phyloP scores from a whole-genome alignment of 2,113 vertebrate genomes.

The Cochlearius cochlearius region DNA sequence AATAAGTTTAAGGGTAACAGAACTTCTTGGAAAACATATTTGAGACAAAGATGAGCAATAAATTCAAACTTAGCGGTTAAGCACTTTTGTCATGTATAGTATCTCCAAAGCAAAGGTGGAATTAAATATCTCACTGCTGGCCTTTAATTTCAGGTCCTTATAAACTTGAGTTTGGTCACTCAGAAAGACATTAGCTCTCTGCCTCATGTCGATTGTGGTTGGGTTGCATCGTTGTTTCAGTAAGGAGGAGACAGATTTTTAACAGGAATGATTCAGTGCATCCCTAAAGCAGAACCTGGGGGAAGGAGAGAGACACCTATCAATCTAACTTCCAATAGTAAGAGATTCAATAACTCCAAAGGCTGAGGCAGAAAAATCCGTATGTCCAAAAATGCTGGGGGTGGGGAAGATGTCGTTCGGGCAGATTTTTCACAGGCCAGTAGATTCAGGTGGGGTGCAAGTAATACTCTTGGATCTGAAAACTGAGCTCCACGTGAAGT shows the following conservation, averaged over 20 bases:
- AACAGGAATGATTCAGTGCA: background rate
- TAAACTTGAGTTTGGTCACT: background rate
- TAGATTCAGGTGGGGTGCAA: background rate
- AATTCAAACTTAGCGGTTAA: background rate
- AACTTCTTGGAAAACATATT: background rate
- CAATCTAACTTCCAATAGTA: background rate
- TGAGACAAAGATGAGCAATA: background rate
- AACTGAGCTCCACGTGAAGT: background rate
- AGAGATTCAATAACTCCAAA: background rate
- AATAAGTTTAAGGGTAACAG: background rate
- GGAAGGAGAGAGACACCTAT: background rate
- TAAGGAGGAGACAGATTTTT: background rate
- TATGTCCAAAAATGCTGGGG: background rate
- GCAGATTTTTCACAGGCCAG: background rate
- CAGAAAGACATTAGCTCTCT: background rate
- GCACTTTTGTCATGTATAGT: accelerated
- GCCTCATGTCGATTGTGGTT: background rate
- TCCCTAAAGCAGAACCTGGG: background rate
- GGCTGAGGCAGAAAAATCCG: background rate
- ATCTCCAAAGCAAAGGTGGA: background rate
- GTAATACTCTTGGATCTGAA: background rate
- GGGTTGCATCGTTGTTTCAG: background rate
- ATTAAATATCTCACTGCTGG: background rate
- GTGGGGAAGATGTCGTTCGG: background rate
- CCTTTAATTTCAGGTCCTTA: background rate